phyloP scores from a whole-genome alignment of 2,888 invertebrate species.

The Cremastobaeus sp. region DNA sequence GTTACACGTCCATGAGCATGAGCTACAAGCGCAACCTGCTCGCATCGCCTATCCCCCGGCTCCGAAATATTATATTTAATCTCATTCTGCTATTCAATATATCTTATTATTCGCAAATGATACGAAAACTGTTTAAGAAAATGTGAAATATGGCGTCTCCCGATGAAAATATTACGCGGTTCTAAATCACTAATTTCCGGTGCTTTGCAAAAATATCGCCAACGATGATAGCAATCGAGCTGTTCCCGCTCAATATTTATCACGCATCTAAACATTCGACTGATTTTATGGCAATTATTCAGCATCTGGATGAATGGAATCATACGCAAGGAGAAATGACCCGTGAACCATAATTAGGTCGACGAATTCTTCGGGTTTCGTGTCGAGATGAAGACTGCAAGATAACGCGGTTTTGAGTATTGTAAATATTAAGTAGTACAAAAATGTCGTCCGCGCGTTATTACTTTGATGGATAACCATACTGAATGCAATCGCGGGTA shows the following conservation, averaged over 20 bases:
- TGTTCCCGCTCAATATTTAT: no score
- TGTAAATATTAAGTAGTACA: conserved; percentile 28
- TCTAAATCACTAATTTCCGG: no score
- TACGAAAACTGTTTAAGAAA: conserved; percentile 19
- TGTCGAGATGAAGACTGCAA: background rate
- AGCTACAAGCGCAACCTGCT: conserved; percentile 27
- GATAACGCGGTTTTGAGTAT: conserved; percentile 5
- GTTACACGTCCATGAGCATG: conserved; percentile 10
- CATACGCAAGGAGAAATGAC: no score
- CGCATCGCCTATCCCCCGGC: conserved; percentile 10
- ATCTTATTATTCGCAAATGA: conserved; percentile 40
- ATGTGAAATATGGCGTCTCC: conserved; percentile 13
- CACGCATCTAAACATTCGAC: no score
- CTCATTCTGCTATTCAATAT: conserved; percentile 41
- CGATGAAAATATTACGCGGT: conserved; percentile 25
- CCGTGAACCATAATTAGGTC: no score
- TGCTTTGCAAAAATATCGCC: no score
- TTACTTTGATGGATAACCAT: conserved; percentile 42
- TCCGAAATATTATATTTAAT: conserved; percentile 38
- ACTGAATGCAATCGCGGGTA: conserved; percentile 24
- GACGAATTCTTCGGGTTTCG: background rate
- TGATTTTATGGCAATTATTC: no score
- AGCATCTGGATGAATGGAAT: no score
- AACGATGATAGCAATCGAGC: no score
- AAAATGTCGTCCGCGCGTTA: conserved; percentile 30